phyloP scores from a whole-genome alignment of 2,113 vertebrate species.

The Leptobrachium ailaonicum region DNA sequence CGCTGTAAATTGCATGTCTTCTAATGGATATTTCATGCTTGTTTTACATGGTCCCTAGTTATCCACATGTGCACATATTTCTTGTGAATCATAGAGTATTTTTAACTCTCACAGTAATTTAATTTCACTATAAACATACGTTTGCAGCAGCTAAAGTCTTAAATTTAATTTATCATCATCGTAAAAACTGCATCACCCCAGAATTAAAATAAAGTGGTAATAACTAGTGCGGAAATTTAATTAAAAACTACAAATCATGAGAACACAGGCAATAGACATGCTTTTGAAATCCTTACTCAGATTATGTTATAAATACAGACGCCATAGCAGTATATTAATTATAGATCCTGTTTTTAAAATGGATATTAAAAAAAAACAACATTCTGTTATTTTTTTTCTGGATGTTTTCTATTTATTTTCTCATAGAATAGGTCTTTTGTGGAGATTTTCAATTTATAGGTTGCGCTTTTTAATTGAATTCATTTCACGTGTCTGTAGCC shows the following conservation, averaged over 20 bases:
- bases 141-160: conserved; percentile 38
- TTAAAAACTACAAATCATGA: conserved; percentile 37
- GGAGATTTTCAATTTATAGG: neutral
- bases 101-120: conserved; percentile 33
- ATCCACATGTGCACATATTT: conserved; percentile 22
- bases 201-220: conserved; percentile 37
- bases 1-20: neutral
- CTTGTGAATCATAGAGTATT: neutral
- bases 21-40: conserved; percentile 24
- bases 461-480: neutral
- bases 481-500: neutral
- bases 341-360: neutral
- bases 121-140: conserved; percentile 10
- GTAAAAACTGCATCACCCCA: conserved; percentile 23
- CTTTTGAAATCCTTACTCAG: conserved; percentile 14
- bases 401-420: neutral
- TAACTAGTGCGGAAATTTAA: conserved; percentile 36
- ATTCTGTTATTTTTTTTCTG: neutral
- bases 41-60: conserved; percentile 14
- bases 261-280: conserved; percentile 27
- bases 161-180: conserved; percentile 19
- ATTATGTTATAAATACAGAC: neutral
- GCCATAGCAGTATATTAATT: conserved; percentile 19
- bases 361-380: neutral
- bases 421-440: neutral